A percentile compares a stretch with the other conserved stretches of the same genome.
Conservation (phyloP, 2,113 vertebrate genomes). For the Etia nguti region DNA sequence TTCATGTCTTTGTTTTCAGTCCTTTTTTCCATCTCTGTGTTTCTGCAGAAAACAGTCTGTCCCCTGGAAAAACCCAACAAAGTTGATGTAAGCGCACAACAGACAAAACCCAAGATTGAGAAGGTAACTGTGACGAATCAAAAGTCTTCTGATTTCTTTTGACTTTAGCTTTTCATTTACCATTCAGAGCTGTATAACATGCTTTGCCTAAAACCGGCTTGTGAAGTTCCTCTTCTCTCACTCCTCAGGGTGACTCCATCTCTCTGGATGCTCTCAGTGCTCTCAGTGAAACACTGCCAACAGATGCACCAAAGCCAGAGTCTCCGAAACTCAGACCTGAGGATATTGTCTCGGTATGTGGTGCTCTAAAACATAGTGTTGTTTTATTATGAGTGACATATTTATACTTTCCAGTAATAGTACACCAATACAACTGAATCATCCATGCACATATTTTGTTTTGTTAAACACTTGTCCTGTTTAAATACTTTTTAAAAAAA, state of each 20-base stretch:
- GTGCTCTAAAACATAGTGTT: background rate
- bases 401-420: background rate
- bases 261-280: constrained; percentile 57
- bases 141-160: background rate
- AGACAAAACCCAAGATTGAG: background rate
- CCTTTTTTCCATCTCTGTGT: background rate
- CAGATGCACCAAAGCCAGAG: constrained; percentile 38
- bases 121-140: background rate
- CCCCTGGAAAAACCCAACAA: background rate
- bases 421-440: background rate
- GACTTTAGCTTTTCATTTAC: background rate
- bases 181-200: background rate
- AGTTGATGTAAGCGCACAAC: background rate
- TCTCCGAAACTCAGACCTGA: constrained; percentile 55
- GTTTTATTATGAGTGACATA: background rate
- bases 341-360: constrained; percentile 44
- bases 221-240: background rate
- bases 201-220: background rate
- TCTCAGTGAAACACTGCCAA: constrained; percentile 44
- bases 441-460: background rate
- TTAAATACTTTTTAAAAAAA: background rate
- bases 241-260: constrained; percentile 35
- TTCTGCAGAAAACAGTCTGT: background rate
- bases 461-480: background rate
- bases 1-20: background rate